A percentile compares a stretch with the other conserved stretches of the same genome.
These are phyloP conservation scores for Branchipolynoe longqiensis DNA, from an alignment of 2,888 invertebrate species.

Conservation along the genomic window DNA sequence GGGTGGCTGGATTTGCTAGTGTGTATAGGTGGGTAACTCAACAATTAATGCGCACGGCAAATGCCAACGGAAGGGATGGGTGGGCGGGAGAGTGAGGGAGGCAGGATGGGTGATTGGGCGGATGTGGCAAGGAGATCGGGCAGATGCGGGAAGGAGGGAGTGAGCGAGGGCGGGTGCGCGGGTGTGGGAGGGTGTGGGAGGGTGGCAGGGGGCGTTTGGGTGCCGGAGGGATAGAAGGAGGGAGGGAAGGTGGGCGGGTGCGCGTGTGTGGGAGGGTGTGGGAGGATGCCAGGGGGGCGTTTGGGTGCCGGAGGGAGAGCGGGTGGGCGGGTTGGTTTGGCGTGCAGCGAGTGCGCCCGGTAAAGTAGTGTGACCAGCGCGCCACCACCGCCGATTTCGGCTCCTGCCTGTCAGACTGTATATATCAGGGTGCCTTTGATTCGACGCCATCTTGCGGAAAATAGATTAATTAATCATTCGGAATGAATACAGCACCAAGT, in stretches of 20 bases:
- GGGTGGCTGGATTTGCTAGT: too few species aligned
- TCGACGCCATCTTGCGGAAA: conserved; percentile 49
- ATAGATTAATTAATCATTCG: conserved; percentile 57
- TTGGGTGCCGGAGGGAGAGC: too few species aligned
- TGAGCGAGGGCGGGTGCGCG: not conserved
- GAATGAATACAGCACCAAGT: conserved; percentile 47
- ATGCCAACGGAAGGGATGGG: conserved; percentile 28
- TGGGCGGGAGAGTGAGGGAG: not conserved
- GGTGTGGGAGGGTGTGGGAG: not conserved
- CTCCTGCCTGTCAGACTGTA: conserved; percentile 44
- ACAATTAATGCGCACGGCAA: conserved; percentile 45
- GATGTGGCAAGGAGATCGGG: too few species aligned
- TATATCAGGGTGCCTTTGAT: conserved; percentile 50
- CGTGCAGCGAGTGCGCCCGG: conserved; percentile 40
- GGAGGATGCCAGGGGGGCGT: conserved; percentile 31
- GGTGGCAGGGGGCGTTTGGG: too few species aligned
- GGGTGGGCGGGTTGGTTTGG: conserved; percentile 8
- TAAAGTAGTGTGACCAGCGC: conserved; percentile 52
- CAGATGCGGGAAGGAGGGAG: not conserved
- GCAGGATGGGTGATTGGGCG: too few species aligned
- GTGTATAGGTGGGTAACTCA: too few species aligned
- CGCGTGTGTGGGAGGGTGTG: not conserved
- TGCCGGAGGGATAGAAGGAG: too few species aligned
- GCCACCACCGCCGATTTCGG: not conserved
- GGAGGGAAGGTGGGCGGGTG: too few species aligned